These are phyloP conservation scores for Pogonomyrmex barbatus DNA, from an alignment of 1,140 invertebrate genomes.

Conservation along the genomic window DNA sequence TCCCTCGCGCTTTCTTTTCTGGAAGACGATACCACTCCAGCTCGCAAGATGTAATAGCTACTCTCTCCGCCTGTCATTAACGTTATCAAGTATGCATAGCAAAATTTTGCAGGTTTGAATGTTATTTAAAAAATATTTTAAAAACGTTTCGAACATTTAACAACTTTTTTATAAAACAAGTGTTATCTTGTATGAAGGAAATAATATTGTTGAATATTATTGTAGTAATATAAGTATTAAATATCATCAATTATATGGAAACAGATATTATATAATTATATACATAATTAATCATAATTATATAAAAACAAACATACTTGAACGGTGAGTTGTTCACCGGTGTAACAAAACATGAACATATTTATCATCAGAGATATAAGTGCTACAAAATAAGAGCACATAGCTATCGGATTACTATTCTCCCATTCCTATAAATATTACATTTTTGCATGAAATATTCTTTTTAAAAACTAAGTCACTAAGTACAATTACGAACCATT, in stretches of 20 bases:
- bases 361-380: constrained; percentile 64
- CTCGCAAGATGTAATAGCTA: constrained; percentile 64
- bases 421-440: constrained; percentile 69
- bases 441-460: background rate
- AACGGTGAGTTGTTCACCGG: constrained; percentile 69
- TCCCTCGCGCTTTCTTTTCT: constrained; percentile 44
- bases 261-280: no score
- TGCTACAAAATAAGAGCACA: constrained; percentile 64
- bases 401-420: constrained; percentile 58
- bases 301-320: constrained; percentile 51
- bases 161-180: background rate
- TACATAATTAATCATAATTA: background rate
- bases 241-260: no score
- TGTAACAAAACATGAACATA: constrained; percentile 73
- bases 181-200: background rate
- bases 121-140: background rate
- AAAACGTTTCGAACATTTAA: background rate
- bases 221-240: no score
- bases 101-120: background rate
- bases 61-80: constrained; percentile 56
- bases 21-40: constrained; percentile 72
- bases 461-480: background rate
- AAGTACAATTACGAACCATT: constrained; percentile 66
- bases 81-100: background rate
- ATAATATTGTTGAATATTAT: background rate